Conservation (phyloP, 2,888 invertebrate species). For the Pollenia labialis region DNA sequence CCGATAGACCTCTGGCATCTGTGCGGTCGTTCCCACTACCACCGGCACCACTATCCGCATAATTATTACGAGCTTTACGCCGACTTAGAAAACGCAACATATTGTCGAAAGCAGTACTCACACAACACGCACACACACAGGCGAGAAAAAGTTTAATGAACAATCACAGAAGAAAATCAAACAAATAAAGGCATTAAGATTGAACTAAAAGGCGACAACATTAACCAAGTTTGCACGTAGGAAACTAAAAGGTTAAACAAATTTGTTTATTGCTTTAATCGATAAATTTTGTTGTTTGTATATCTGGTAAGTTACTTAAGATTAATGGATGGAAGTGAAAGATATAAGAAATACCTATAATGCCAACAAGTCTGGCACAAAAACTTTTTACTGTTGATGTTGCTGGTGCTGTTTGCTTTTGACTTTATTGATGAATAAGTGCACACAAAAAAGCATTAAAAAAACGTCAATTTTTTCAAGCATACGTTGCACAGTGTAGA, state of each 20-base stretch:
- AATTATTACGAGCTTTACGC: slow-evolving; percentile 86
- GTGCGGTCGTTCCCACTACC: slow-evolving; percentile 72
- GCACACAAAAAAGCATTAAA: slow-evolving; percentile 31
- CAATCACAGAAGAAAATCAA: slow-evolving; percentile 26
- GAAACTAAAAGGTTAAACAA: slow-evolving; percentile 45
- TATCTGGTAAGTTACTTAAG: background rate
- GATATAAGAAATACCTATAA: slow-evolving; percentile 16
- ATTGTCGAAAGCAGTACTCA: slow-evolving; percentile 73
- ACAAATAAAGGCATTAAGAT: slow-evolving; percentile 36
- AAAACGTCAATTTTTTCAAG: slow-evolving; percentile 33
- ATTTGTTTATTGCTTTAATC: slow-evolving; percentile 36
- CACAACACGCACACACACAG: slow-evolving; percentile 26
- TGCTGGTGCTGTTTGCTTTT: background rate
- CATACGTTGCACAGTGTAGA: no score
- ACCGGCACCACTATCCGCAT: slow-evolving; percentile 79
- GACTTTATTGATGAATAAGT: slow-evolving; percentile 20
- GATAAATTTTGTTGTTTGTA: slow-evolving; percentile 7
- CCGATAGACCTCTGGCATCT: slow-evolving; percentile 74
- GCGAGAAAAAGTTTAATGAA: background rate
- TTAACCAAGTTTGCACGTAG: slow-evolving; percentile 24
- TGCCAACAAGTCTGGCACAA: slow-evolving; percentile 43
- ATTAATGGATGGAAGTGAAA: background rate
- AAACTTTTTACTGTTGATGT: slow-evolving; percentile 27
- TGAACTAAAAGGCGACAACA: slow-evolving; percentile 32
- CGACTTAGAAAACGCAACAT: slow-evolving; percentile 93